Evolutionary conservation across 2,113 vertebrate genomes (phyloP), one percentile per base, ranked within the genome.

Genomic region (Lophius piscatorius): DNA sequence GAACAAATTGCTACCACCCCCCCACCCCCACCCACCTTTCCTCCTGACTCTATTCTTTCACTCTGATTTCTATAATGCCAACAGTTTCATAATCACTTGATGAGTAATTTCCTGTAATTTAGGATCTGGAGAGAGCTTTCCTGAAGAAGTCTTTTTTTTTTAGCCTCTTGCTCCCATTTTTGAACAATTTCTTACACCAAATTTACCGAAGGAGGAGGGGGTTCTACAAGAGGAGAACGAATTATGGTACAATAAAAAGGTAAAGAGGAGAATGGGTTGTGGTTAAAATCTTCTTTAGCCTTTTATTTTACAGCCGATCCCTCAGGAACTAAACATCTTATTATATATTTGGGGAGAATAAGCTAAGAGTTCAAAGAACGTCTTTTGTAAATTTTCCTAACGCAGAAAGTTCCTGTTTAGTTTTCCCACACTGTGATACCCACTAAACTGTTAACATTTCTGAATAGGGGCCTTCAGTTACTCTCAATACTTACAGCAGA

Each of bases 391-490:
- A 78, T 72, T 69, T 57, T 34, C 47, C 48, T 73, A 39, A 48
- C 59, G 44, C 55, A 71, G 34, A 76, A 77, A 82, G 57, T 81
- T 81, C 76, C 68, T 57, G 59, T 55, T 92, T 92, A 91, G 92
- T 93, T 93, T 94, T 92, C 92, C 93, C 91, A 94, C 94, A 95
- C 94, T 94, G 92, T 94, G 89, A 92, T 92, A 91, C 93, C 91
- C 70, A 75, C 80, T 87, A 93, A 91, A 90, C 93, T 90, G 94
- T 95, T 97, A 94, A 89, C 88, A 93, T 93, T 92, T 93, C 92
- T 95, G 93, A 96, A 96, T 94, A 90, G 92, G 91, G 87, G 92
- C 91, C 95, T 95, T 93, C 94, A 93, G 92, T 91, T 87, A 91
- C 82, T 81, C 51, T 72, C 88, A n/a, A 93, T 89, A 94, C 93